Base-by-base conservation (phyloP, 1,140 invertebrate genomes). In the Papilio xuthus region DNA sequence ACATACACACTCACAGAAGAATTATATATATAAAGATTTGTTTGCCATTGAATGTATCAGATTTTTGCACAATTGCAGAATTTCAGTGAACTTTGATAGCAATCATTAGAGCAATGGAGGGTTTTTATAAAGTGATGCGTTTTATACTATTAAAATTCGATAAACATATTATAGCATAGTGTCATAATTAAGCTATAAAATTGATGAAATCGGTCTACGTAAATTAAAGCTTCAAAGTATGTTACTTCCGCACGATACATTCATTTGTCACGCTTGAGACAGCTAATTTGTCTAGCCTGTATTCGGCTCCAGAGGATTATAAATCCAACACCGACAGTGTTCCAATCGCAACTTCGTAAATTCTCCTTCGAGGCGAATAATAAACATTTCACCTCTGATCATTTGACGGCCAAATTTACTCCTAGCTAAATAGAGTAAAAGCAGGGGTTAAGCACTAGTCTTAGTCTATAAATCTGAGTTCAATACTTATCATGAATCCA, bases 241-340 rank as follows among this genome's bases (percentile, higher is more conserved):
- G 69, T 71, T 6, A 41, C 15, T 70, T 47, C 70, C 32, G 12
- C 20, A n/a, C 74, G 32, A 41, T 76, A 53, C 50, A 76, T 76
- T 82, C 84, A 83, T 88, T 84, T 85, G 84, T 89, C 88, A 89
- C 79, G 79, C 74, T 75, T 78, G 83, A 85, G 86, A 86, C 86
- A 87, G 85, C 85, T 89, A 89, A 91, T 91, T 90, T 91, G 86
- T 88, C 86, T 83, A 79, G 79, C 82, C 79, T 84, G 84, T 81
- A 78, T 69, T 70, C 67, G 74, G 78, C 82, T 79, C 81, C 84
- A 86, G 83, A 84, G 77, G 82, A 82, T 47, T 76, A 90, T 89
- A 90, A 89, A 90, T 89, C 84, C 85, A 79, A 78, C 79, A 78
- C 70, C 72, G 80, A 80, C 81, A 77, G 78, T 79, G 79, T 84